A percentile compares a stretch with the other conserved stretches of the same genome.
phyloP scores from a whole-genome alignment of 2,888 invertebrate species.

The Polydesmus complanatus region DNA sequence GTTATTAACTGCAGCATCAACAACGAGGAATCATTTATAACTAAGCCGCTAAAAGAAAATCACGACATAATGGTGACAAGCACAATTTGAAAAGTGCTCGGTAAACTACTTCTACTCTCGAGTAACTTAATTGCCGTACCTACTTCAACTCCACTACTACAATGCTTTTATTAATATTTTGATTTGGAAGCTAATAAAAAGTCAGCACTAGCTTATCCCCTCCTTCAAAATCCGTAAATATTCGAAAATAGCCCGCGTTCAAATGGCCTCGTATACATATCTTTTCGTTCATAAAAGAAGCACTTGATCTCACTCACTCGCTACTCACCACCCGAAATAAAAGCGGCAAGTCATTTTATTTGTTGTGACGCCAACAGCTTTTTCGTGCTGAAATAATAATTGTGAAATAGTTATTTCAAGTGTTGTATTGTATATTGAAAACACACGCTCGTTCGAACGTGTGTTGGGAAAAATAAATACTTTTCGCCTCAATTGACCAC shows the following conservation, averaged over 20 bases:
- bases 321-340: not conserved
- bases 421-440: no score
- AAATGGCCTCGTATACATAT: no score
- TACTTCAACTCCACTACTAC: not conserved
- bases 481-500: no score
- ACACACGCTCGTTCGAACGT: no score
- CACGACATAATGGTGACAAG: not conserved
- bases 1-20: no score
- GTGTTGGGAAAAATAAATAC: no score
- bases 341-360: not conserved
- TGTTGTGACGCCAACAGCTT: not conserved
- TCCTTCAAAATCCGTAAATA: no score
- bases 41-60: not conserved
- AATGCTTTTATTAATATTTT: not conserved
- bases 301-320: not conserved
- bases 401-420: no score
- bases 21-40: no score
- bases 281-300: no score
- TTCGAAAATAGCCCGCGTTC: no score
- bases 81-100: not conserved
- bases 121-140: not conserved
- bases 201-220: not conserved
- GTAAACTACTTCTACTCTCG: not conserved
- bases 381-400: no score
- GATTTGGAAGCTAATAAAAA: not conserved